Evolutionary conservation across 2,797 vertebrate genomes (phyloP).

Genomic region (Falco concolor): DNA sequence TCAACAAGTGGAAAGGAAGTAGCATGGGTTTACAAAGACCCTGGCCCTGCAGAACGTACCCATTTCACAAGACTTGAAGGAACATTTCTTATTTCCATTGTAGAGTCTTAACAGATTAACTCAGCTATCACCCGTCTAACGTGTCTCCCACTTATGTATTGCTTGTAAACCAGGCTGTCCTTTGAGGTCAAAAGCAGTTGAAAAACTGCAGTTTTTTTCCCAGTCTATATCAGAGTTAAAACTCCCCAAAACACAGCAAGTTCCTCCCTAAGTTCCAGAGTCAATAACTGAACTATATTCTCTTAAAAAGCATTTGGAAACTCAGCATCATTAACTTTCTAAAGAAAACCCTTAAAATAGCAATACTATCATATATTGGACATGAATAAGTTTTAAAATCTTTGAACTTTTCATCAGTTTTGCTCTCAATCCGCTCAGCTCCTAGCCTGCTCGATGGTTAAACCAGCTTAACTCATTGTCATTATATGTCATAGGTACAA

Average conservation of each 20-base stretch:
- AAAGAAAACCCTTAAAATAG: neutral
- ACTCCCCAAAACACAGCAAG: neutral
- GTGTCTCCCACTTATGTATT: neutral
- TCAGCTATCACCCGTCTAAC: neutral
- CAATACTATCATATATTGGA: neutral
- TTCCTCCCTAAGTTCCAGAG: neutral
- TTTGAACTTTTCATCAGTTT: neutral
- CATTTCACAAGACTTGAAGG: neutral
- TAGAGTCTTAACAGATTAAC: neutral
- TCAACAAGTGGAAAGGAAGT: neutral
- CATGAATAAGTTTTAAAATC: neutral
- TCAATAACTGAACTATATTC: neutral
- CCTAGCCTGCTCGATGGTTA: neutral
- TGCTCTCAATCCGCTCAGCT: neutral
- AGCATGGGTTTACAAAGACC: neutral
- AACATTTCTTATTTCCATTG: neutral
- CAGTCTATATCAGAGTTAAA: neutral
- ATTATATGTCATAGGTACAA: neutral
- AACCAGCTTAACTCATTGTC: neutral
- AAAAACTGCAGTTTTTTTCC: neutral
- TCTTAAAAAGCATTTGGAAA: neutral
- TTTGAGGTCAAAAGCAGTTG: neutral
- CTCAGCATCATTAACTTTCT: neutral
- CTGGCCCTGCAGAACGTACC: neutral
- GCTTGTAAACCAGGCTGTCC: neutral